phyloP scores from a whole-genome alignment of 2,797 vertebrate species.

The Gadopsis bispinosus region DNA sequence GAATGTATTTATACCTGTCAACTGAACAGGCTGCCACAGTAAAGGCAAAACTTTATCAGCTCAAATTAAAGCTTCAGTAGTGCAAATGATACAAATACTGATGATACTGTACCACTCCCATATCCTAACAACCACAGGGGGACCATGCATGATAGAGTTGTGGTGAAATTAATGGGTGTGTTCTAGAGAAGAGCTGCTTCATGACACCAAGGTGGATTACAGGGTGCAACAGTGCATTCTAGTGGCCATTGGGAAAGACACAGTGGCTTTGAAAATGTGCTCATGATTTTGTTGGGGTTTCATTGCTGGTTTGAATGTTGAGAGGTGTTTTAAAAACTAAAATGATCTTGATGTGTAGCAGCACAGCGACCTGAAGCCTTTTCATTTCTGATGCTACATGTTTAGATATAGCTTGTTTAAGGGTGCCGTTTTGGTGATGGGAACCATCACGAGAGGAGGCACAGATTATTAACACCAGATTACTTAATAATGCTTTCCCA shows the following conservation, averaged over 20 bases:
- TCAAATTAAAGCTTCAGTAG: constrained; percentile 59
- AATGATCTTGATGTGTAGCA: constrained; percentile 10
- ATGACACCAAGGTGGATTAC: constrained; percentile 29
- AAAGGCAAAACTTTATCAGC: constrained; percentile 60
- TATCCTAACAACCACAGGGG: constrained; percentile 61
- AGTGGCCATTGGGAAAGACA: constrained; percentile 56
- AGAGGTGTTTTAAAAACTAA: neutral
- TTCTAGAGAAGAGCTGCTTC: constrained; percentile 37
- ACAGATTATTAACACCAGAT: constrained; percentile 3
- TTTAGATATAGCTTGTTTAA: constrained; percentile 3
- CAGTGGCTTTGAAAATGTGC: neutral
- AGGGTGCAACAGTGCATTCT: constrained; percentile 79
- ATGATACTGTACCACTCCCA: constrained; percentile 58
- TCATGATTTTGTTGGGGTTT: neutral
- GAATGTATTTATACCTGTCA: constrained; percentile 63
- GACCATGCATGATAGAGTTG: constrained; percentile 54
- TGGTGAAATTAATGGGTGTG: constrained; percentile 63
- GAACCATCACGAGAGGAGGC: neutral
- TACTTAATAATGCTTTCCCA: neutral
- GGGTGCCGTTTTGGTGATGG: neutral
- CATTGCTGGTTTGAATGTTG: neutral
- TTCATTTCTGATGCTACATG: neutral
- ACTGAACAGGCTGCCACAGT: constrained; percentile 46
- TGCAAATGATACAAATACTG: constrained; percentile 60
- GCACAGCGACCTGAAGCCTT: neutral